phyloP scores from a whole-genome alignment of 2,888 invertebrate species.

The Brenthis ino region DNA sequence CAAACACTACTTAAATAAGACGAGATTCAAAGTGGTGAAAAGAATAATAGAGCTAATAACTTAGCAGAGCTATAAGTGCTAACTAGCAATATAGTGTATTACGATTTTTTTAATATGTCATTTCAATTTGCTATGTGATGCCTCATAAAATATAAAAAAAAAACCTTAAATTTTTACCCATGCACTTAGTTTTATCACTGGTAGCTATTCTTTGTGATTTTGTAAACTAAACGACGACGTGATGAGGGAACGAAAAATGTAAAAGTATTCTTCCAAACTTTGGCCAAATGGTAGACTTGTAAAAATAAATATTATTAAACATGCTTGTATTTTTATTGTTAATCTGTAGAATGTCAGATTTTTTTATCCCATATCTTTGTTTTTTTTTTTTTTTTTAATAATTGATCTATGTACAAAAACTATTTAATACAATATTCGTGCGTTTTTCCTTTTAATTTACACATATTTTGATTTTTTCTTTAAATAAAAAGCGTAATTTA shows the following conservation, averaged over 20 bases:
- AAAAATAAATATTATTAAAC: slow-evolving; percentile 66
- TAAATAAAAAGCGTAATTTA: no score
- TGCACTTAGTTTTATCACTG: slow-evolving; percentile 10
- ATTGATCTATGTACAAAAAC: no score
- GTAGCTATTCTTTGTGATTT: slow-evolving; percentile 26
- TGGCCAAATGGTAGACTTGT: slow-evolving; percentile 74
- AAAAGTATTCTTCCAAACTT: slow-evolving; percentile 75
- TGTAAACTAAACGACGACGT: slow-evolving; percentile 29
- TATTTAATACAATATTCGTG: no score
- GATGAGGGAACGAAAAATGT: slow-evolving; percentile 53
- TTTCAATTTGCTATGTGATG: not conserved
- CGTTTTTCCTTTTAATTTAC: no score
- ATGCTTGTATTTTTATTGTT: slow-evolving; percentile 33
- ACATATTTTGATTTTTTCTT: not conserved
- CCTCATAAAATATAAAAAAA: not conserved
- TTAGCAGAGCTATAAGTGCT: no score
- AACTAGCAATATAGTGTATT: no score
- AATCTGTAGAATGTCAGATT: not conserved
- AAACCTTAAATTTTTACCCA: not conserved
- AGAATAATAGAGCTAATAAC: no score
- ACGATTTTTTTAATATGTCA: not conserved
- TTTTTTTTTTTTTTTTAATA: not conserved
- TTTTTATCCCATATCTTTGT: not conserved
- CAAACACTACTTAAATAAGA: no score
- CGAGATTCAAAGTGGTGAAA: no score